Evolutionary conservation across 1,140 invertebrate species (phyloP).

Genomic region (Drosophila sturtevanti): DNA sequence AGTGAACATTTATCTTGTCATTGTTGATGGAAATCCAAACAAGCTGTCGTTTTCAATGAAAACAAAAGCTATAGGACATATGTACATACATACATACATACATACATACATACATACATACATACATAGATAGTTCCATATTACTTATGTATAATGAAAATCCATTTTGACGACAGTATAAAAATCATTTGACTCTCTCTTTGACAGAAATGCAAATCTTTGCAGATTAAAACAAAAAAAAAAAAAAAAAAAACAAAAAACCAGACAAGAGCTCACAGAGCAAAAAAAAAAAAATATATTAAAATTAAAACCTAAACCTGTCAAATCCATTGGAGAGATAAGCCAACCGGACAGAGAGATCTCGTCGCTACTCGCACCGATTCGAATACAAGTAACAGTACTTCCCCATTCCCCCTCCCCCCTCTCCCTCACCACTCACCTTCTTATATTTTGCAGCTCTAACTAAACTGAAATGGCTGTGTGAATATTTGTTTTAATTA

Average conservation of each 20-base stretch:
- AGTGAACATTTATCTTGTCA: background rate
- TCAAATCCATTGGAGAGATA: slow-evolving; percentile 69
- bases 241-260: slow-evolving; percentile 33
- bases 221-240: slow-evolving; percentile 43
- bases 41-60: slow-evolving; percentile 64
- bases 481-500: slow-evolving; percentile 73
- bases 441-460: background rate
- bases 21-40: slow-evolving; percentile 68
- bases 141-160: slow-evolving; percentile 7
- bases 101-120: slow-evolving; percentile 12
- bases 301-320: slow-evolving; percentile 61
- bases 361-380: slow-evolving; percentile 2
- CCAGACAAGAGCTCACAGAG: slow-evolving; percentile 2
- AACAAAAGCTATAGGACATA: slow-evolving; percentile 69
- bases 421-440: background rate
- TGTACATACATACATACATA: slow-evolving; percentile 45
- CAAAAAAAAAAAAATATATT: slow-evolving; percentile 54
- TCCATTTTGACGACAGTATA: slow-evolving; percentile 9
- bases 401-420: background rate
- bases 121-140: too few relatives aligned
- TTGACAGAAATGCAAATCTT: slow-evolving; percentile 21
- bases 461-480: slow-evolving; percentile 17
- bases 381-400: background rate
- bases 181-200: slow-evolving; percentile 3
- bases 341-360: slow-evolving; percentile 24